Conservation (phyloP, 2,797 vertebrate genomes). For the Podarcis lilfordi region DNA sequence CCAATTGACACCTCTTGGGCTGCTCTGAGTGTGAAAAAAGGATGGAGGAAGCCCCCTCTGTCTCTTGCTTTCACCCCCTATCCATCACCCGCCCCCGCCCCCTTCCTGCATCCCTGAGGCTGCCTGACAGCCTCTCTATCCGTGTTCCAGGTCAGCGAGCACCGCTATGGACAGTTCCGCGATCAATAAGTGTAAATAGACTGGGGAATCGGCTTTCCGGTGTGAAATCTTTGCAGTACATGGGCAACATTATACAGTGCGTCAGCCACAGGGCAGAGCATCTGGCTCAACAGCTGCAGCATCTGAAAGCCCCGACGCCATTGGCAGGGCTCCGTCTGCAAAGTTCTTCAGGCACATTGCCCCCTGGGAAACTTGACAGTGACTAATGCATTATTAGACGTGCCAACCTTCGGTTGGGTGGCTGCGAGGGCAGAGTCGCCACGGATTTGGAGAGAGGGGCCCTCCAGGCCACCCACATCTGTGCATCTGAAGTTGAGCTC, state of each 20-base stretch:
- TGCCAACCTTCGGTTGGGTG: background rate
- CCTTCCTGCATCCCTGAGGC: background rate
- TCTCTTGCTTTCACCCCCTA: background rate
- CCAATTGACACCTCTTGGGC: background rate
- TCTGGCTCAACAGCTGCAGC: background rate
- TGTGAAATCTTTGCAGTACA: background rate
- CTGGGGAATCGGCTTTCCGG: background rate
- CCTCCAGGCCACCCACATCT: background rate
- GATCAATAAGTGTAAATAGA: conserved; percentile 19
- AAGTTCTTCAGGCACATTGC: background rate
- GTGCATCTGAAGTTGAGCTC: background rate
- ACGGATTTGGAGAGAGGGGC: background rate
- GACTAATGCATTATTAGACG: background rate
- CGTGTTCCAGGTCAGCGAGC: conserved; percentile 22
- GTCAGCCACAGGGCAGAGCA: background rate
- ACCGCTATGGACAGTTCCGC: background rate
- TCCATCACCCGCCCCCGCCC: fast-evolving
- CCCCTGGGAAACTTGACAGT: background rate
- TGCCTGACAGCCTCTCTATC: background rate
- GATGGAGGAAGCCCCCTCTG: no score
- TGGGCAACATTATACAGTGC: background rate
- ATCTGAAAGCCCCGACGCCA: background rate
- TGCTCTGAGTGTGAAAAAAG: background rate
- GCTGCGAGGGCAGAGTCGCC: background rate
- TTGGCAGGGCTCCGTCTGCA: background rate